Base-by-base conservation (phyloP, 2,113 vertebrate genomes). In the Arizona elegans region DNA sequence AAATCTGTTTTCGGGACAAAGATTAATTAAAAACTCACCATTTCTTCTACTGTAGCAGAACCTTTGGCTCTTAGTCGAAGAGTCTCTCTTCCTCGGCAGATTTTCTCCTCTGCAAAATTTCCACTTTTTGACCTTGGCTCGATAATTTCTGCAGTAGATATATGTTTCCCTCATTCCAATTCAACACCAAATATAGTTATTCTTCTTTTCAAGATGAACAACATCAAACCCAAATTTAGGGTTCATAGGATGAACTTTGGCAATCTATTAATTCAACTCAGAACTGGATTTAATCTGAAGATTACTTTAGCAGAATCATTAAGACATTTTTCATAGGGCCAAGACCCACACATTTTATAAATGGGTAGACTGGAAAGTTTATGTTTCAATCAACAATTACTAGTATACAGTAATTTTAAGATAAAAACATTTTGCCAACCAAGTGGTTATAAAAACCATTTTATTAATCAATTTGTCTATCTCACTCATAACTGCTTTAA, bases 41-140 rank as follows among this genome's bases (percentile, higher is more conserved):
- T 96, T 58, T 99, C 98, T 96, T 99, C 99, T 87, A 99, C 96
- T 0, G 98, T 99, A 7, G 99, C 99, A 8, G 98, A 98, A 24
- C 99, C 99, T 95, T 98, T 99, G 15, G 98, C 97, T 94, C 99
- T 98, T 88, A 99, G 98, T 13, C 99, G 98, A 95, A 99, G 97
- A 0, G 99, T 99, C 91, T 98, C 98, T 95, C 96, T 98, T 13
- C 98, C 98, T 8, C 96, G 98, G 86, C 98, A 97, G 2, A 98
- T 96, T 95, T 98, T 99, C 92, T 95, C 97, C 8, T 97, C 98
- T 19, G 97, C 95, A 1, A 98, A 94, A 97, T 97, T 98, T 95
- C 96, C 94, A 21, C 97, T 97, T 95, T 97, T 98, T 90, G 98
- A 98, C 87, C 99, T 98, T 2, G 99, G 98, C 95, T 98, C 98